These are phyloP conservation scores for Ispidina picta DNA, from an alignment of 2,797 vertebrate genomes.

Conservation along the genomic window DNA sequence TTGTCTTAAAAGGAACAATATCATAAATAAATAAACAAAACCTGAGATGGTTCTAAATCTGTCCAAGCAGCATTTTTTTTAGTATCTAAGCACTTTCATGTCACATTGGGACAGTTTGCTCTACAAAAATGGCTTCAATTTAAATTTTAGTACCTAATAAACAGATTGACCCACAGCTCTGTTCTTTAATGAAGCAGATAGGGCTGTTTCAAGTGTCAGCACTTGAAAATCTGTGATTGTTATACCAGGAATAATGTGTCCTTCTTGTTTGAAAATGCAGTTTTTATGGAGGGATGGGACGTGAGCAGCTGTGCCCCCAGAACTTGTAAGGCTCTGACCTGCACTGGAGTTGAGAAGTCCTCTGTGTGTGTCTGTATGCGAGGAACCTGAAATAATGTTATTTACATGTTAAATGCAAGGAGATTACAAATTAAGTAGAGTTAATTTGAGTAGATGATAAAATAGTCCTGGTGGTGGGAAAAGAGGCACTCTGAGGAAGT, in stretches of 20 bases:
- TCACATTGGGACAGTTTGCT: neutral
- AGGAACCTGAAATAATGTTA: neutral
- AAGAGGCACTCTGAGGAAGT: neutral
- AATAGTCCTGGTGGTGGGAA: neutral
- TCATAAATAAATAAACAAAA: slow-evolving; percentile 22
- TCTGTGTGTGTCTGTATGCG: neutral
- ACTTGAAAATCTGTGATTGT: slow-evolving; percentile 18
- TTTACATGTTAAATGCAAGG: neutral
- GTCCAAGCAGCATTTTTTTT: neutral
- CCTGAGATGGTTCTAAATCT: slow-evolving; percentile 20
- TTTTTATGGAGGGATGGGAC: neutral
- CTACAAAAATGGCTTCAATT: slow-evolving; percentile 37
- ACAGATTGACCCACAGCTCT: slow-evolving; percentile 39
- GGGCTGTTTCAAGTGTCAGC: neutral
- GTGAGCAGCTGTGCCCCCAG: neutral
- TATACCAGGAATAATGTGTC: neutral
- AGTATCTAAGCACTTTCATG: slow-evolving; percentile 7
- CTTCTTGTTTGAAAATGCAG: neutral
- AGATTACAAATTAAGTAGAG: neutral
- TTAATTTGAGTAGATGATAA: neutral
- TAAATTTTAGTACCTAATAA: slow-evolving; percentile 62
- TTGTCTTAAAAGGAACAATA: slow-evolving; percentile 14
- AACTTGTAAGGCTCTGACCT: neutral
- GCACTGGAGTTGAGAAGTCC: neutral
- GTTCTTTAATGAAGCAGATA: slow-evolving; percentile 30